A percentile compares a stretch with the other conserved stretches of the same genome.
Evolutionary conservation across 2,888 invertebrate species (phyloP).

Genomic region (Sinodicranocentrus sp.): DNA sequence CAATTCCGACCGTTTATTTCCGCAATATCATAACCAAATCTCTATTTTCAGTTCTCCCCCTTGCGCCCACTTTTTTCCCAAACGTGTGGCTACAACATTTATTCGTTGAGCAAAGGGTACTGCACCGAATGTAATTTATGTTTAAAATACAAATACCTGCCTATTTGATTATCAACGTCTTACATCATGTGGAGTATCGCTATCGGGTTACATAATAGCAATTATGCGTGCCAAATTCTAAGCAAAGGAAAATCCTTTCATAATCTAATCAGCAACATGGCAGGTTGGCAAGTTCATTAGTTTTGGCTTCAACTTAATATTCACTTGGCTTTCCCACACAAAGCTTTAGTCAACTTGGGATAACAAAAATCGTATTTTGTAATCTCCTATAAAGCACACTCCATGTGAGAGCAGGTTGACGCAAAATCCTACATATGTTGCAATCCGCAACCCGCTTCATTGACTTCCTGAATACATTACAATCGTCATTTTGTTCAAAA

Average conservation of each 20-base stretch:
- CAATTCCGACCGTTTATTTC: conserved; percentile 57
- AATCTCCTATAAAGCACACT: not conserved
- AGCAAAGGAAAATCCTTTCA: conserved; percentile 55
- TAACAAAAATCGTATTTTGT: too few relatives aligned
- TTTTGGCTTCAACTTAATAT: conserved; percentile 44
- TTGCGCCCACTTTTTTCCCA: too few relatives aligned
- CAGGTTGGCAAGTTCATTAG: conserved; percentile 70
- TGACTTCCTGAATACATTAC: conserved; percentile 59
- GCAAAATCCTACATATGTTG: too few relatives aligned
- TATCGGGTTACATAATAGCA: conserved; percentile 48
- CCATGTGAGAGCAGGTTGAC: not conserved
- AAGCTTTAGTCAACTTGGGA: too few relatives aligned
- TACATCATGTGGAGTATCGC: conserved; percentile 26
- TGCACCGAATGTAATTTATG: conserved; percentile 8
- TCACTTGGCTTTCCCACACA: conserved; percentile 9
- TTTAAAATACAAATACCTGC: not conserved
- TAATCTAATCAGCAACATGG: conserved; percentile 69
- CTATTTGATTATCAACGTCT: conserved; percentile 23
- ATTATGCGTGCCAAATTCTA: conserved; percentile 65
- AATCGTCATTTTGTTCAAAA: conserved; percentile 58
- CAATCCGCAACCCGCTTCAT: conserved; percentile 33
- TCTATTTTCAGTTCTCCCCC: conserved; percentile 14
- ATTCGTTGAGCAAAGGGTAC: too few relatives aligned
- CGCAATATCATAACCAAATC: conserved; percentile 53
- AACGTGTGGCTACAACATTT: too few relatives aligned